These are phyloP conservation scores for Dicerorhinus sumatrensis DNA, from an alignment of 2,113 vertebrate genomes.

Conservation along the genomic window DNA sequence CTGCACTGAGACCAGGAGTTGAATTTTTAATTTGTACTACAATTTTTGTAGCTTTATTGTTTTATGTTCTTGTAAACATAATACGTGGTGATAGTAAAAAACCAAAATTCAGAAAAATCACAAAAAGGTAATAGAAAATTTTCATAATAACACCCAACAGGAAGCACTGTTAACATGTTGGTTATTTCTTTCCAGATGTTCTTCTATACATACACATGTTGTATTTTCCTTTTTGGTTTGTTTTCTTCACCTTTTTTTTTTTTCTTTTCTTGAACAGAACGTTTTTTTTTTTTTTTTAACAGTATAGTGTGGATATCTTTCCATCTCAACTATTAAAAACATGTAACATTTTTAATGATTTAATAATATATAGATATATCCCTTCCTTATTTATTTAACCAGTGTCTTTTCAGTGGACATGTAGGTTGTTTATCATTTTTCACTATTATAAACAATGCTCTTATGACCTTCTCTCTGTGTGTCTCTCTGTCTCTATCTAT, in stretches of 20 bases:
- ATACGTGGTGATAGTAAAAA: background rate
- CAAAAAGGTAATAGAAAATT: background rate
- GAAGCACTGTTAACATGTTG: background rate
- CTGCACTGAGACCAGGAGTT: background rate
- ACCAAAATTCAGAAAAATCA: background rate
- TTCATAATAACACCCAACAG: background rate
- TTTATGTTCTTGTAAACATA: background rate
- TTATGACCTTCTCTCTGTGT: background rate
- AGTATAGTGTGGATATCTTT: background rate
- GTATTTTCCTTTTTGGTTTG: background rate
- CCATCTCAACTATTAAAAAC: background rate
- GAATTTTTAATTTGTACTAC: background rate
- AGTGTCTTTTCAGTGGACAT: background rate
- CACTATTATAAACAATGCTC: background rate
- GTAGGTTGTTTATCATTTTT: background rate
- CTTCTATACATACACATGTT: background rate
- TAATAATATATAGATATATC: background rate
- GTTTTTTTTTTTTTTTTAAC: background rate
- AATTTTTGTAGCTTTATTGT: background rate
- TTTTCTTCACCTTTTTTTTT: background rate
- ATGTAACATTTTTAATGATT: background rate
- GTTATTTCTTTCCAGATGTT: background rate
- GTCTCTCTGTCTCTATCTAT: background rate
- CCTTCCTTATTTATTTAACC: background rate
- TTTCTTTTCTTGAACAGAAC: background rate